Evolutionary conservation across 2,888 invertebrate species (phyloP), one percentile per base, ranked within the genome.

Genomic region (Candidula unifasciata): DNA sequence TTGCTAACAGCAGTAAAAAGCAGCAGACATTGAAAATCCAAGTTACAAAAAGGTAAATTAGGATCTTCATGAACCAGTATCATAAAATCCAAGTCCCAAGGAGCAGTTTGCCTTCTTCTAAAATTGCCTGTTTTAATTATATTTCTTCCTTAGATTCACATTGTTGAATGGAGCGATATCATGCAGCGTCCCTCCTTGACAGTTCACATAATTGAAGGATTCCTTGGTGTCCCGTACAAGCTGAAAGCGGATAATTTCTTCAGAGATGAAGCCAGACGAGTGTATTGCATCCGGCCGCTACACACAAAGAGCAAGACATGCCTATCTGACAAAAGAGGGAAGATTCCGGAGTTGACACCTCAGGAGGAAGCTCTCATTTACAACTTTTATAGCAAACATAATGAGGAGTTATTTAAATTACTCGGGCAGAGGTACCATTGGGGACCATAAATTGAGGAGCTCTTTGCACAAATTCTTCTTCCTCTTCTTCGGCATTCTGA

Each of bases 371-470:
- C 35, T 0, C 24, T 80, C 54, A 74, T 84, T 27, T 84, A 84
- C 27, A 52, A 80, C 8, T 84, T 76, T 33, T 84, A 80, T 76
- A 64, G 37, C n/a, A 64, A 57, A 1, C 68, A 84, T 54, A 84
- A 84, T 44, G 80, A 84, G 57, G 80, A 71, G 24, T 24, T 84
- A 27, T 84, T 84, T 60, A 27, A n/a, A 6, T 35, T 84, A 27
- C 35, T 84, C 1, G 80, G 80, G 0, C 37, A 33, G 37, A 27
- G 80, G 5, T 84, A 33, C 35, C n/a, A 74, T 16, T 84, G 84
- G 84, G 66, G 35, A 27, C 80, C 80, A 8, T n/a, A 8, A 21
- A 24, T 13, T n/a, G 74, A 44, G 13, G 6, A 44, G 13, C 44
- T 44, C 44, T n/a, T n/a, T n/a, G n/a, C n/a, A n/a, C n/a, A n/a